Conservation (phyloP, 92 coral and sea anemone species). For the Parazoanthus atlanticus region DNA sequence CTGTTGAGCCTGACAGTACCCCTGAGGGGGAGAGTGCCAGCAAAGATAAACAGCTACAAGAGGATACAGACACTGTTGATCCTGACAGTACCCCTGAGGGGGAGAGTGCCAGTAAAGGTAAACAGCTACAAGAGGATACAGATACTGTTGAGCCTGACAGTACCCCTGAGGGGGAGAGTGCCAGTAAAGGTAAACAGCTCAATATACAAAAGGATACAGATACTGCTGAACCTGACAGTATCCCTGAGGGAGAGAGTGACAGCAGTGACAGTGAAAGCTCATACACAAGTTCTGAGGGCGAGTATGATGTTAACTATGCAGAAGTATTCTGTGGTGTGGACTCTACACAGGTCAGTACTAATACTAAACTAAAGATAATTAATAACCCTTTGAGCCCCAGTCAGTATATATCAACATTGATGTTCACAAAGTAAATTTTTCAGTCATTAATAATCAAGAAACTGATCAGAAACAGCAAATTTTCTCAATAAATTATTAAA, state of each 20-base stretch:
- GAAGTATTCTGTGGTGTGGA: constrained; percentile 53
- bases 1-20: not conserved
- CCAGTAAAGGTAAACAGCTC: not conserved
- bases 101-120: not conserved
- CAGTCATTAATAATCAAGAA: no score
- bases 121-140: not conserved
- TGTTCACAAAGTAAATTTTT: no score
- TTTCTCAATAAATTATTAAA: no score
- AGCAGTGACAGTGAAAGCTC: constrained; percentile 45
- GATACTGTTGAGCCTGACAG: not conserved
- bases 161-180: not conserved
- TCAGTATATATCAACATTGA: no score
- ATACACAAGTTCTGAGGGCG: constrained; percentile 74
- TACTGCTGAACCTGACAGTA: not conserved
- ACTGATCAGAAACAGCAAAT: no score
- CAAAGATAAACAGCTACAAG: not conserved
- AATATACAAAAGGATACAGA: not conserved
- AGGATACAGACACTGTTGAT: not conserved
- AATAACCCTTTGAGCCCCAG: not conserved
- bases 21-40: constrained; percentile 5
- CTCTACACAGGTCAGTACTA: constrained; percentile 8
- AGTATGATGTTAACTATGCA: constrained; percentile 58
- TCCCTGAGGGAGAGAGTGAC: not conserved
- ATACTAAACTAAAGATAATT: no score
- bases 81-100: not conserved